phyloP scores from a whole-genome alignment of 2,888 invertebrate genomes.

The Lasiommata megera region DNA sequence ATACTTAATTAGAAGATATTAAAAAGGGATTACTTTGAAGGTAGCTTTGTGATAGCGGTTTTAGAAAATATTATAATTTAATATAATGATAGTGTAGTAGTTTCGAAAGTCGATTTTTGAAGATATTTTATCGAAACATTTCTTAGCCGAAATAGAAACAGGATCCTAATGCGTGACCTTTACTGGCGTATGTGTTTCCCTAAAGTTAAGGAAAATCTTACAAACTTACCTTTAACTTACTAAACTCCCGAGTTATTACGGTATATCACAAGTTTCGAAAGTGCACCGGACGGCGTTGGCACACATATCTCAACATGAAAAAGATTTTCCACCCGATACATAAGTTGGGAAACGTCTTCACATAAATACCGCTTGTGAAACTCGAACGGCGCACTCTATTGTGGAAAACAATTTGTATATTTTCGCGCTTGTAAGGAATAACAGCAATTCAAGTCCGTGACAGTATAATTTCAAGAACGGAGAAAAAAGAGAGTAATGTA shows the following conservation, averaged over 20 bases:
- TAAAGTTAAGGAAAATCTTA: neutral
- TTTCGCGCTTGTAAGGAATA: neutral
- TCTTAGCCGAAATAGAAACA: no score
- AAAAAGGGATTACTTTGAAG: no score
- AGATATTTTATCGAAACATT: no score
- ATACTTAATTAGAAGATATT: no score
- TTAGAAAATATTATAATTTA: no score
- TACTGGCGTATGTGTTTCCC: neutral
- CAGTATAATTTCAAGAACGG: no score
- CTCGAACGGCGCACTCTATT: neutral
- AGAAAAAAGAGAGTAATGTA: no score
- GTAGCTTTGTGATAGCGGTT: no score
- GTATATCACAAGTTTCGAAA: constrained; percentile 2
- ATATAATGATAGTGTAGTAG: no score
- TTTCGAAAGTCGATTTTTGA: no score
- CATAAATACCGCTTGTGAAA: neutral
- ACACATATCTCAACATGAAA: constrained; percentile 8
- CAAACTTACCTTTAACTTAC: neutral
- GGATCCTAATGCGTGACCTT: neutral
- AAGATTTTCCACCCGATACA: constrained; percentile 13
- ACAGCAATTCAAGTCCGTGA: neutral
- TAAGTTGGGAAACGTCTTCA: constrained; percentile 4
- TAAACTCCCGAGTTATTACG: neutral
- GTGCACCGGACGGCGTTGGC: constrained; percentile 5
- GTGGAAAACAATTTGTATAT: neutral